Percentiles rank a stretch among this genome's conserved stretches.
Evolutionary conservation across 2,888 invertebrate genomes (phyloP).

Genomic region (Phragmatobia fuliginosa): DNA sequence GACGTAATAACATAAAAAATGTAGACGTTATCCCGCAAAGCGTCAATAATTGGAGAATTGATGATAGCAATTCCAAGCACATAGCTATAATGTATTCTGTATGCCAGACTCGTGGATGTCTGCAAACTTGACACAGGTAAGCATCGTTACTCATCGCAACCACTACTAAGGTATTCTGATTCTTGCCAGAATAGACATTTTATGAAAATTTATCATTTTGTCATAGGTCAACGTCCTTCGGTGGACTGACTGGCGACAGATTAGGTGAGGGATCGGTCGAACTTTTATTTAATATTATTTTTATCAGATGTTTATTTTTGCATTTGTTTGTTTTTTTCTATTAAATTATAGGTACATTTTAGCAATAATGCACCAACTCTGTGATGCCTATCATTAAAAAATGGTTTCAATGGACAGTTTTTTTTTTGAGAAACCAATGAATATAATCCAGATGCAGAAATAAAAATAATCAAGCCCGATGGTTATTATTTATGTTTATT

Average conservation of each 20-base stretch:
- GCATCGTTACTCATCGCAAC: conserved; percentile 33
- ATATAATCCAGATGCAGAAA: no score
- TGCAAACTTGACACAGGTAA: conserved; percentile 40
- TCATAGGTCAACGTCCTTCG: neutral
- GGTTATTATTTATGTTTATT: no score
- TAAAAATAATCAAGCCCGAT: no score
- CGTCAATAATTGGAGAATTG: conserved; percentile 48
- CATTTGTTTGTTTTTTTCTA: neutral
- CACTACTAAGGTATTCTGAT: conserved; percentile 23
- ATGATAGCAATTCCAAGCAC: conserved; percentile 37
- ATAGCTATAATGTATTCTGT: conserved; percentile 43
- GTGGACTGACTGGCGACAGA: neutral
- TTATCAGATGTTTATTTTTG: neutral
- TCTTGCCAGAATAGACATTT: neutral
- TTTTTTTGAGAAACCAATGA: no score
- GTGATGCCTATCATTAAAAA: no score
- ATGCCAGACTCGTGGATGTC: conserved; percentile 31
- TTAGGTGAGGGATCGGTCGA: neutral
- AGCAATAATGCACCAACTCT: neutral
- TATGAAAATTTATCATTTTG: neutral
- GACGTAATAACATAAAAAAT: conserved; percentile 24
- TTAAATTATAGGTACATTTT: neutral
- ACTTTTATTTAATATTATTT: neutral
- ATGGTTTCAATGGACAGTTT: no score
- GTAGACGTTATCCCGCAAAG: conserved; percentile 27